Conservation (phyloP, 2,888 invertebrate genomes). For the Nomada goodeniana region DNA sequence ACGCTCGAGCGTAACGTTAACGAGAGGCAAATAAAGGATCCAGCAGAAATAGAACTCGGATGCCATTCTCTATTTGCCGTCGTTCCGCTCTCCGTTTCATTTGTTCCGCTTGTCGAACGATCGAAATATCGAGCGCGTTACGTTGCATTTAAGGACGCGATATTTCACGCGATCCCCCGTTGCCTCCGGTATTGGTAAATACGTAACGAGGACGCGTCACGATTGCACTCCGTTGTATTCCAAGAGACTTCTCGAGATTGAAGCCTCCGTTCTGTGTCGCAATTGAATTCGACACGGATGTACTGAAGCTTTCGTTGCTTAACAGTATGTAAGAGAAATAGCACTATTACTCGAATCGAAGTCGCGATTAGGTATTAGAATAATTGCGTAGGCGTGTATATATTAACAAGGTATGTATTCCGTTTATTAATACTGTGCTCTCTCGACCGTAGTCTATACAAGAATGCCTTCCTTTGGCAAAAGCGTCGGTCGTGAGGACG, state of each 20-base stretch:
- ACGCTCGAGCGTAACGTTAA: conserved; percentile 5
- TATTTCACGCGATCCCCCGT: background rate
- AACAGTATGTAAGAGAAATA: too few species aligned
- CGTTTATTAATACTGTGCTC: too few species aligned
- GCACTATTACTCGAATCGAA: too few species aligned
- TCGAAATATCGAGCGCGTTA: background rate
- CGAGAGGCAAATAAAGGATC: conserved; percentile 7
- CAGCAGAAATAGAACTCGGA: background rate
- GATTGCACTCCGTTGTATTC: conserved; percentile 16
- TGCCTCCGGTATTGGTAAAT: background rate
- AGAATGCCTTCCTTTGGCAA: too few species aligned
- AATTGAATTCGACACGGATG: background rate
- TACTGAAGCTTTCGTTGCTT: background rate
- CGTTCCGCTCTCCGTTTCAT: conserved; percentile 20
- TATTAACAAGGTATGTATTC: too few species aligned
- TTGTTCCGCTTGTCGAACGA: conserved; percentile 13
- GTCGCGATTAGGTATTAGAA: too few species aligned
- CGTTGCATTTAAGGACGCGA: conserved; percentile 7
- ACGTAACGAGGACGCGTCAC: conserved; percentile 14
- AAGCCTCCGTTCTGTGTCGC: background rate
- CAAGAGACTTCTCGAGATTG: background rate
- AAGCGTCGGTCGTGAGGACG: too few species aligned
- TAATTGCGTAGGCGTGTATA: too few species aligned
- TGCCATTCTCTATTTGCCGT: conserved; percentile 1
- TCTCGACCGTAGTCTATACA: too few species aligned